Evolutionary conservation across 2,888 invertebrate genomes (phyloP).

Genomic region (Camponotus fellah): DNA sequence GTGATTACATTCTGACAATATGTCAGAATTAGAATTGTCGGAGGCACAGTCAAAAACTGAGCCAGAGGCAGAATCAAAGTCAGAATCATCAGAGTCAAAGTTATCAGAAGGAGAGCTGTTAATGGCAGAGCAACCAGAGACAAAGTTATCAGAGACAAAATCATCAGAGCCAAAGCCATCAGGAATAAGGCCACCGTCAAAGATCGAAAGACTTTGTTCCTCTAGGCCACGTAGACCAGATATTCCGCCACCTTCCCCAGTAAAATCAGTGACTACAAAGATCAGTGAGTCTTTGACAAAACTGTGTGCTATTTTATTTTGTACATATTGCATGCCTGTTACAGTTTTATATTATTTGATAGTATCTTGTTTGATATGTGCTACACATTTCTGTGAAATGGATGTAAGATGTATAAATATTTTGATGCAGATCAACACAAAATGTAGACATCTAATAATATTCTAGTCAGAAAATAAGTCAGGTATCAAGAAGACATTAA

Average conservation of each 20-base stretch:
- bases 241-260: conserved; percentile 89
- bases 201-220: conserved; percentile 90
- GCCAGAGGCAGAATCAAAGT: conserved; percentile 87
- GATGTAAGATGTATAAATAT: conserved; percentile 1
- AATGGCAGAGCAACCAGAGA: conserved; percentile 71
- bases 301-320: not conserved
- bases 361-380: not conserved
- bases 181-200: conserved; percentile 89
- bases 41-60: conserved; percentile 89
- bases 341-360: not conserved
- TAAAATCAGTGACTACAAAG: conserved; percentile 62
- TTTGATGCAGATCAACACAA: not conserved
- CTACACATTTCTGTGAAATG: not conserved
- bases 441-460: not conserved
- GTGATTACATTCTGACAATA: conserved; percentile 63
- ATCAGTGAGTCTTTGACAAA: conserved; percentile 67
- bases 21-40: conserved; percentile 87
- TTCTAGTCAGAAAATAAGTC: not conserved
- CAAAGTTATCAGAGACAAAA: conserved; percentile 89
- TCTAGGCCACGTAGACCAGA: conserved; percentile 90
- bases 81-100: conserved; percentile 84
- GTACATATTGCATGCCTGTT: conserved; percentile 15
- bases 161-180: conserved; percentile 89
- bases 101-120: conserved; percentile 88
- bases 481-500: not conserved